Evolutionary conservation across 1,140 invertebrate genomes (phyloP).

Genomic region (Drosophila paulistorum): DNA sequence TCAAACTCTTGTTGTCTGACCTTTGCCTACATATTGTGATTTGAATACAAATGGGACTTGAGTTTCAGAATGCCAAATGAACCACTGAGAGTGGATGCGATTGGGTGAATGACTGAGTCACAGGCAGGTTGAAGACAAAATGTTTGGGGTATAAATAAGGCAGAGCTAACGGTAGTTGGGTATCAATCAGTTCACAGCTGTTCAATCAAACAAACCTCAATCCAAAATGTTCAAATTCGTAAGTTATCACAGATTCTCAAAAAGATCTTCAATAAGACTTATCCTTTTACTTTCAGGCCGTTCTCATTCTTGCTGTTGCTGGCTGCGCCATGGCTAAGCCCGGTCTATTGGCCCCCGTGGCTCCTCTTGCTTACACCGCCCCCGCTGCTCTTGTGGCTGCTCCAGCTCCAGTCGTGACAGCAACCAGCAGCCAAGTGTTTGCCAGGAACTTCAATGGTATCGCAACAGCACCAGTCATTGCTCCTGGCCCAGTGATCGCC

Average conservation of each 20-base stretch:
- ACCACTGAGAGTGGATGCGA: not conserved
- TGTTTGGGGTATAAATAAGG: slow-evolving; percentile 13
- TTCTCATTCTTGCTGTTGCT: slow-evolving; percentile 75
- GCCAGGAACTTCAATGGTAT: slow-evolving; percentile 83
- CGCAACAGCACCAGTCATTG: slow-evolving; percentile 61
- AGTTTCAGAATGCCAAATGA: not conserved
- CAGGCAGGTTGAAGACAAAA: not conserved
- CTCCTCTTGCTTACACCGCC: slow-evolving; percentile 44
- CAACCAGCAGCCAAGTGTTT: slow-evolving; percentile 83
- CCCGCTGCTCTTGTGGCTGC: slow-evolving; percentile 64
- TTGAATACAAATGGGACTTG: slow-evolving; percentile 1
- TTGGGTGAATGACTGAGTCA: slow-evolving; percentile 4
- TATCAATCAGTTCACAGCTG: slow-evolving; percentile 42
- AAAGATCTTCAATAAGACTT: too few relatives aligned
- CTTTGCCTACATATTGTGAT: not conserved
- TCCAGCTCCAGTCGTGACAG: slow-evolving; percentile 77
- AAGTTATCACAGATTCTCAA: too few relatives aligned
- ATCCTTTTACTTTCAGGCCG: slow-evolving; percentile 35
- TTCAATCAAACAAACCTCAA: slow-evolving; percentile 29
- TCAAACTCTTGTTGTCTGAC: not conserved
- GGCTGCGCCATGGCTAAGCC: slow-evolving; percentile 74
- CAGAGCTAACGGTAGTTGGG: slow-evolving; percentile 2
- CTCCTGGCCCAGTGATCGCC: slow-evolving; percentile 39
- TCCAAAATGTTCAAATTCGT: slow-evolving; percentile 66
- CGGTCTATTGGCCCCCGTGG: slow-evolving; percentile 43